A percentile compares a stretch with the other conserved stretches of the same genome.
Conservation (phyloP, 1,140 invertebrate species). For the Euglossa dilemma region DNA sequence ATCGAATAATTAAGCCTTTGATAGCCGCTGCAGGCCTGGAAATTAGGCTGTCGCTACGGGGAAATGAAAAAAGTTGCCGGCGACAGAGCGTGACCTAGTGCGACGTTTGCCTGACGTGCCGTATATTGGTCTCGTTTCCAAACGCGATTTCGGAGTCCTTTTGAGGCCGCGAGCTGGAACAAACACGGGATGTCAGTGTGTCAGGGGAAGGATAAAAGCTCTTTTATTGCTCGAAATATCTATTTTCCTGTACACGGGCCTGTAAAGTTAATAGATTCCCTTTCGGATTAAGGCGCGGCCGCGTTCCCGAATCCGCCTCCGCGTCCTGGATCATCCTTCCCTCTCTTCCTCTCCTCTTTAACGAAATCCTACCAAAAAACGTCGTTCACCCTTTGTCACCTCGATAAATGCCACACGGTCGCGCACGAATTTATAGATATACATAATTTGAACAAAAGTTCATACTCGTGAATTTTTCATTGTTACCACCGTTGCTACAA, state of each 20-base stretch:
- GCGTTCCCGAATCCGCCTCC: neutral
- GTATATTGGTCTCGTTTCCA: conserved; percentile 31
- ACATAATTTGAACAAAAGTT: too few relatives aligned
- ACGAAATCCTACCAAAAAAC: neutral
- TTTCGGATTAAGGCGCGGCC: neutral
- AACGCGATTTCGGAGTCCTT: conserved; percentile 3
- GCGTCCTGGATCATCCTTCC: neutral
- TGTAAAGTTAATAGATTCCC: neutral
- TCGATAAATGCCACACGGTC: too few relatives aligned
- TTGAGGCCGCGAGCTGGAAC: neutral
- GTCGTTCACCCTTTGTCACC: neutral
- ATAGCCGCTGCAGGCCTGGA: neutral
- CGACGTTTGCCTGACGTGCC: neutral
- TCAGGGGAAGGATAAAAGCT: neutral
- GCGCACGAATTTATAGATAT: too few relatives aligned
- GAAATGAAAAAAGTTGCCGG: conserved; percentile 47
- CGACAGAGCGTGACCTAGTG: conserved; percentile 32
- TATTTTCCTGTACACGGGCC: neutral
- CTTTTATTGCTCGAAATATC: conserved; percentile 17
- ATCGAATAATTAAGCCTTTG: conserved; percentile 38
- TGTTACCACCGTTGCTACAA: too few relatives aligned
- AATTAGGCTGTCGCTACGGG: conserved; percentile 33
- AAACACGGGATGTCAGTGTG: neutral
- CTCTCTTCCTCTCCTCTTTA: neutral
- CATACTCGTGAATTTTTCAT: too few relatives aligned